Evolutionary conservation across 2,888 invertebrate genomes (phyloP).

Genomic region (Habroteleia sp.): DNA sequence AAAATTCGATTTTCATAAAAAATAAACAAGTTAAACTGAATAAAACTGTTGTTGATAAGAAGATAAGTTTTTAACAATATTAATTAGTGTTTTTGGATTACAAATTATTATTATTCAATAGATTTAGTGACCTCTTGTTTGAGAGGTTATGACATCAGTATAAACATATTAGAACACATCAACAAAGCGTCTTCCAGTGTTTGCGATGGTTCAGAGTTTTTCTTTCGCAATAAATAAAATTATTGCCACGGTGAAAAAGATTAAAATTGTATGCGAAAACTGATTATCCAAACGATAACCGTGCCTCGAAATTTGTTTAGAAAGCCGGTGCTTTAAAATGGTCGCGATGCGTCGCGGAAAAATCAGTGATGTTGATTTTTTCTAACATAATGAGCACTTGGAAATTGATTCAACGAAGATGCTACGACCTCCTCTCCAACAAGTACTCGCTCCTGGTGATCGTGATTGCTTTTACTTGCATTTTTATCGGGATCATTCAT

Average conservation of each 20-base stretch:
- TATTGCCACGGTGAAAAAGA: too few relatives aligned
- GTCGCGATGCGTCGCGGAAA: constrained; percentile 7
- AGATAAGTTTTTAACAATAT: too few relatives aligned
- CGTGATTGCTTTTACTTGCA: constrained; percentile 78
- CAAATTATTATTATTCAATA: too few relatives aligned
- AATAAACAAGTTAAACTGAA: too few relatives aligned
- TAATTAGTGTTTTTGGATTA: too few relatives aligned
- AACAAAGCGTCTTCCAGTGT: constrained; percentile 5
- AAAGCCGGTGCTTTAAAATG: not conserved
- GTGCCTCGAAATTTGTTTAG: not conserved
- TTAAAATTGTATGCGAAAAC: too few relatives aligned
- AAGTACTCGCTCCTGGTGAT: constrained; percentile 80
- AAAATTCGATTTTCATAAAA: too few relatives aligned
- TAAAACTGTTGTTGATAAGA: too few relatives aligned
- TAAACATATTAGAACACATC: constrained; percentile 5
- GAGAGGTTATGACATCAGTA: constrained; percentile 1
- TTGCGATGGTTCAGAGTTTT: not conserved
- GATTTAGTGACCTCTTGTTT: not conserved
- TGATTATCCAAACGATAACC: not conserved
- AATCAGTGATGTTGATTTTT: constrained; percentile 72
- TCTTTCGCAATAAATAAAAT: not conserved
- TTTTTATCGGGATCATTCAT: constrained; percentile 80
- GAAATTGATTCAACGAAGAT: constrained; percentile 81
- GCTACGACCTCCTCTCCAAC: constrained; percentile 81
- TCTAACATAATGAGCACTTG: constrained; percentile 80